Conservation (phyloP, 2,113 vertebrate species). For the Odocoileus virginianus region DNA sequence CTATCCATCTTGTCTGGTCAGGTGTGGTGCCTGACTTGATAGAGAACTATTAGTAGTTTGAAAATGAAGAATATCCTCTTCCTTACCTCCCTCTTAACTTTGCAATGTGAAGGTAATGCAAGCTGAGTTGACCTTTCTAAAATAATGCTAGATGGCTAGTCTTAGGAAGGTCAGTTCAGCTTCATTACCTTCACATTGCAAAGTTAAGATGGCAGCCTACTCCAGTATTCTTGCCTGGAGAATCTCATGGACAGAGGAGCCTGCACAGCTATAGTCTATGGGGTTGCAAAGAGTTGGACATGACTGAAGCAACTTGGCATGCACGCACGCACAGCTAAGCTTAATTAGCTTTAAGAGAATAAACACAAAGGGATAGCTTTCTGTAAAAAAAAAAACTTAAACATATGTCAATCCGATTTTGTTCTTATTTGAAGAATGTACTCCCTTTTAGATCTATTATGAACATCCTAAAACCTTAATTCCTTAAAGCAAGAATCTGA, state of each 20-base stretch:
- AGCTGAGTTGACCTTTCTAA: background rate
- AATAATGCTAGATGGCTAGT: background rate
- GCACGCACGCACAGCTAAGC: accelerated
- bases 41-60: background rate
- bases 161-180: background rate
- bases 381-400: background rate
- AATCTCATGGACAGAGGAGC: background rate
- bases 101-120: background rate
- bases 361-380: background rate
- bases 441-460: constrained; percentile 7
- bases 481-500: background rate
- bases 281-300: background rate
- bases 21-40: background rate
- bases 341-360: background rate
- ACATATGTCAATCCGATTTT: background rate
- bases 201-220: background rate
- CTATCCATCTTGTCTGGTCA: background rate
- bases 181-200: background rate
- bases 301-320: background rate
- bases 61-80: background rate
- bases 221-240: background rate
- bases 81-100: background rate
- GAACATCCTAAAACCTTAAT: background rate
- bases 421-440: constrained; percentile 24
- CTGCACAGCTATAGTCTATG: background rate